Conservation (phyloP, 1,140 invertebrate genomes). For the Drosophila subobscura region DNA sequence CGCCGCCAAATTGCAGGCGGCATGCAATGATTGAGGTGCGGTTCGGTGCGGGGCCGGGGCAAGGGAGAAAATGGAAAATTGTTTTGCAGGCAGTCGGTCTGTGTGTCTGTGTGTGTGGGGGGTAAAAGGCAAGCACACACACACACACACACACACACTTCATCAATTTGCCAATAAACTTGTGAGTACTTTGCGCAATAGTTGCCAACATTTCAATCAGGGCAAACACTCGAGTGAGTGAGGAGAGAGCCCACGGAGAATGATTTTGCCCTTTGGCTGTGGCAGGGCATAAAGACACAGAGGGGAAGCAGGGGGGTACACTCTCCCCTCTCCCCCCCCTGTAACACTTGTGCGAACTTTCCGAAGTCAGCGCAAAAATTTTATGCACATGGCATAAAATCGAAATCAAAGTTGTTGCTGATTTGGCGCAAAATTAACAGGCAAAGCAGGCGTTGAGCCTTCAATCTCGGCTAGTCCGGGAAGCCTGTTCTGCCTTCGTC, state of each 20-base stretch:
- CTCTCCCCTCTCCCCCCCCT: too few relatives aligned
- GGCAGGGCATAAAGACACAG: background rate
- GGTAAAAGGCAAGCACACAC: constrained; percentile 19
- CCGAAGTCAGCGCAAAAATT: constrained; percentile 70
- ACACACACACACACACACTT: constrained; percentile 48
- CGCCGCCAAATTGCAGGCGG: constrained; percentile 77
- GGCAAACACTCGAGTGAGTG: constrained; percentile 59
- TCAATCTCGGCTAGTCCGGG: constrained; percentile 12
- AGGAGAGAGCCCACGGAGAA: too few relatives aligned
- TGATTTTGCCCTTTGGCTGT: constrained; percentile 29
- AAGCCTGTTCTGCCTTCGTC: constrained; percentile 15
- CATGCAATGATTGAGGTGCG: constrained; percentile 59
- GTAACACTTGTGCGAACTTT: constrained; percentile 44
- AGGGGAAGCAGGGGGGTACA: too few relatives aligned
- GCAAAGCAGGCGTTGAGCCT: constrained; percentile 60
- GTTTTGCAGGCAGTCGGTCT: constrained; percentile 48
- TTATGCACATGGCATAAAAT: constrained; percentile 75
- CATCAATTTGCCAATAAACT: constrained; percentile 82
- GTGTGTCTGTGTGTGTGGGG: constrained; percentile 16
- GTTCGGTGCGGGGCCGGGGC: too few relatives aligned
- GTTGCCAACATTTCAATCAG: constrained; percentile 81
- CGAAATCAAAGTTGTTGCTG: constrained; percentile 78
- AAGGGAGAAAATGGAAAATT: constrained; percentile 60
- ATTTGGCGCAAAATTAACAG: constrained; percentile 79
- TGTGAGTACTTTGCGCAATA: constrained; percentile 78